Evolutionary conservation across 1,140 invertebrate species (phyloP), one percentile per base, ranked within the genome.

Genomic region (Microvelia longipes): DNA sequence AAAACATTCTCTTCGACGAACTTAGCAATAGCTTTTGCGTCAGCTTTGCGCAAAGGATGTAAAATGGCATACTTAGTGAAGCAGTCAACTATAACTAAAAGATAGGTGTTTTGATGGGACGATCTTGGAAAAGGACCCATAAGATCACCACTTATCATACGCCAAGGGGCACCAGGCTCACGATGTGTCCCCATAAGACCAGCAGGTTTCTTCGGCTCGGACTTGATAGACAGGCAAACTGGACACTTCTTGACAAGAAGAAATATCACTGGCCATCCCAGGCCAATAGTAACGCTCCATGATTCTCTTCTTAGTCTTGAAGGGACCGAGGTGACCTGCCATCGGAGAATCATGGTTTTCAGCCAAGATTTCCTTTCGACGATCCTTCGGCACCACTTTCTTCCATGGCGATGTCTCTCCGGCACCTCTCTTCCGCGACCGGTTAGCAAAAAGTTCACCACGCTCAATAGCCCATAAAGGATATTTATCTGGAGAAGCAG

Each of bases 121-220:
- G 75, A 78, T 0, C 71, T 30, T 0, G 80, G 79, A 25, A 81
- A 74, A 0, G 79, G 79, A 15, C 80, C 80, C 68, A 82, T 75
- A 0, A 82, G 61, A 69, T 82, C n/a, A n/a, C n/a, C n/a, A n/a
- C n/a, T n/a, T n/a, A n/a, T n/a, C n/a, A n/a, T n/a, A n/a, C n/a
- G n/a, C 71, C 71, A 72, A 1, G 71, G 68, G 5, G 27, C 30
- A 25, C 26, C 26, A 1, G 64, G 29, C 25, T 30, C 28, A 27
- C 70, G 29, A 35, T 64, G 65, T 28, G 25, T 66, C 1, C 24
- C 24, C 67, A 68, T 68, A n/a, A 68, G 28, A 14, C 67, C 67
- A 1, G 19, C n/a, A 24, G 65, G 70, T 11, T 35, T 26, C 2
- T n/a, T n/a, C n/a, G n/a, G n/a, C n/a, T n/a, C n/a, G n/a, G n/a